Evolutionary conservation across 2,888 invertebrate species (phyloP).

Genomic region (Troides aeacus): DNA sequence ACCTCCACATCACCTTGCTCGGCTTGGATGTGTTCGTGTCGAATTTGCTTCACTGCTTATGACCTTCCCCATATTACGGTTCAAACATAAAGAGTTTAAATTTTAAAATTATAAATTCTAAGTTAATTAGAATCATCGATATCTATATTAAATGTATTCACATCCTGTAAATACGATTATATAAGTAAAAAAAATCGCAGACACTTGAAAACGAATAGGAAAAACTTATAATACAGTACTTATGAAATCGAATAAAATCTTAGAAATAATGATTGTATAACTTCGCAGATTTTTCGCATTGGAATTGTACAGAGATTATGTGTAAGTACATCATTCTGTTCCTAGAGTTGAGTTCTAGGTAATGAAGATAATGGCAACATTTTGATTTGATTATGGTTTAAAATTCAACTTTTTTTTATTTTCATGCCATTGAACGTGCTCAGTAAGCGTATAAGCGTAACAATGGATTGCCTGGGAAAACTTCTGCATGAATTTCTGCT

Average conservation of each 20-base stretch:
- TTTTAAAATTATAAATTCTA: background rate
- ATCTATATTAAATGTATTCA: background rate
- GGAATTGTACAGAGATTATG: too few relatives aligned
- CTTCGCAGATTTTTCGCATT: background rate
- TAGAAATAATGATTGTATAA: background rate
- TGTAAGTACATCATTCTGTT: too few relatives aligned
- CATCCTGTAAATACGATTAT: background rate
- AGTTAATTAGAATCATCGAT: background rate
- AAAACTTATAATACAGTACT: background rate
- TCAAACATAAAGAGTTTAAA: background rate
- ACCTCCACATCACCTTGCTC: slow-evolving; percentile 62
- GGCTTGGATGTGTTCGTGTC: slow-evolving; percentile 45
- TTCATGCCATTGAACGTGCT: slow-evolving; percentile 1
- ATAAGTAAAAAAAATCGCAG: background rate
- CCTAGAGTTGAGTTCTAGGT: too few relatives aligned
- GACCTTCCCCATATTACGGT: slow-evolving; percentile 40
- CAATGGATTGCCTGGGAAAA: slow-evolving; percentile 1
- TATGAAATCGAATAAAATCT: background rate
- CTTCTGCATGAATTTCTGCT: background rate
- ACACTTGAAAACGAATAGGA: too few relatives aligned
- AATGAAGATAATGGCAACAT: background rate
- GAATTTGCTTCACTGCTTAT: slow-evolving; percentile 49
- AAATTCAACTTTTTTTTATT: background rate
- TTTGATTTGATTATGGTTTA: too few relatives aligned
- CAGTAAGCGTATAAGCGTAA: background rate